Evolutionary conservation across 2,113 vertebrate species (phyloP), one percentile per base, ranked within the genome.

Genomic region (Syrrhaptes paradoxus): DNA sequence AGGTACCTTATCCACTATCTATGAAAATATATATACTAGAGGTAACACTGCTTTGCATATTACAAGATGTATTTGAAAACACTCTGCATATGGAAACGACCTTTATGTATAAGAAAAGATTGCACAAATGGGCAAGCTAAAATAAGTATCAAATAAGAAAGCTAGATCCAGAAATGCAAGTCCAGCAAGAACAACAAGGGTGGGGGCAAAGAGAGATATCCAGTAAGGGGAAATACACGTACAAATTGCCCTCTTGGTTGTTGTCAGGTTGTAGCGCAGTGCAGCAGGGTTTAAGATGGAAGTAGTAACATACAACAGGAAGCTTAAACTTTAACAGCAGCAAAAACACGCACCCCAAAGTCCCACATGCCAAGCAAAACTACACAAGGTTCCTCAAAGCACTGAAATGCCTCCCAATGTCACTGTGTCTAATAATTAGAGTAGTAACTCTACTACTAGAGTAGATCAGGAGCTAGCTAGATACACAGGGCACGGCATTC

Each of bases 401-500:
- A 62, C 20, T 10, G 38, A 51, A 57, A 45, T 8, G 20, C 20
- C 17, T 26, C 46, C 16, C 14, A 51, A 5, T 4, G 17, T 51
- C 45, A 25, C 45, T 41, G 15, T 15, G 17, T 12, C 31, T 17
- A 61, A 11, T 46, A 63, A 36, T 38, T 31, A 63, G 5, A 19
- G 5, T 7, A 59, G 22, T 9, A 46, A 21, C 6, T 70, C 46
- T 11, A 38, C 41, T 41, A 41, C 41, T 41, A 41, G 41, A 41
- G 41, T 41, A 13, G 41, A 41, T 12, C 6, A 86, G 28, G 31
- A 76, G 22, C 57, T 66, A 51, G 25, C 19, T 41, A 65, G 26
- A 34, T 17, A 20, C 3, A 14, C 13, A 55, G 43, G 67, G 21
- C 70, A 32, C 0, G 0, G 7, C 12, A 13, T 73, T 32, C 34